A percentile compares a stretch with the other conserved stretches of the same genome.
phyloP scores from a whole-genome alignment of 2,797 vertebrate species.

The Aulostomus chinensis region DNA sequence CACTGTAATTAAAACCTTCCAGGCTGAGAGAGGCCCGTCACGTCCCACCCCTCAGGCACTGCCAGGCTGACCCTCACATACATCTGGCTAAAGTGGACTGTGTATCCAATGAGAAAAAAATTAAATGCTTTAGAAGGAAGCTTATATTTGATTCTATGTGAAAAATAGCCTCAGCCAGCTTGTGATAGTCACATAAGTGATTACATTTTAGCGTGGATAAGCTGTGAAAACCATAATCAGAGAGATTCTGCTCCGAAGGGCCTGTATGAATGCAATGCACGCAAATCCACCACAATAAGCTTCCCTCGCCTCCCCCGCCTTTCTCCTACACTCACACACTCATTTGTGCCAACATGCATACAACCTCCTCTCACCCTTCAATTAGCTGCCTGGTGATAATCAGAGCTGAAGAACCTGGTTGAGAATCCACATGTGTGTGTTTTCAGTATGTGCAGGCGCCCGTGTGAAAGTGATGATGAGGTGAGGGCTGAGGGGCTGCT shows the following conservation, averaged over 20 bases:
- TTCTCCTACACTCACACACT: neutral
- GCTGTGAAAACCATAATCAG: conserved; percentile 38
- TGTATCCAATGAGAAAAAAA: conserved; percentile 1
- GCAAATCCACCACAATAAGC: conserved; percentile 31
- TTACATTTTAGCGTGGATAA: conserved; percentile 29
- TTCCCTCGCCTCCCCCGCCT: neutral
- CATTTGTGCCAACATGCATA: conserved; percentile 31
- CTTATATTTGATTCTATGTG: conserved; percentile 9
- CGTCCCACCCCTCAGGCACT: conserved; percentile 16
- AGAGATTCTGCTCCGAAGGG: conserved; percentile 10
- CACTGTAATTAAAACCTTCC: conserved; percentile 58
- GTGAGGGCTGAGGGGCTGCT: conserved; percentile 32
- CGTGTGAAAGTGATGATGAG: conserved; percentile 59
- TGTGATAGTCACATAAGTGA: conserved; percentile 3
- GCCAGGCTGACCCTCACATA: conserved; percentile 7
- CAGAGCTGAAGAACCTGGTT: conserved; percentile 31
- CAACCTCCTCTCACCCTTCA: conserved; percentile 50
- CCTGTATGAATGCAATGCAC: conserved; percentile 14
- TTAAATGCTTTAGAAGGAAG: conserved; percentile 3
- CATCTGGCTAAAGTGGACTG: conserved; percentile 7
- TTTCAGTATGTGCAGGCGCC: conserved; percentile 7
- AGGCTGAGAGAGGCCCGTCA: conserved; percentile 33
- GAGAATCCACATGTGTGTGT: conserved; percentile 11
- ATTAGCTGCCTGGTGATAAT: conserved; percentile 47
- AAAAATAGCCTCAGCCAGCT: conserved; percentile 6